These are phyloP conservation scores for Varanus salvator DNA, from an alignment of 2,113 vertebrate species.

Conservation along the genomic window DNA sequence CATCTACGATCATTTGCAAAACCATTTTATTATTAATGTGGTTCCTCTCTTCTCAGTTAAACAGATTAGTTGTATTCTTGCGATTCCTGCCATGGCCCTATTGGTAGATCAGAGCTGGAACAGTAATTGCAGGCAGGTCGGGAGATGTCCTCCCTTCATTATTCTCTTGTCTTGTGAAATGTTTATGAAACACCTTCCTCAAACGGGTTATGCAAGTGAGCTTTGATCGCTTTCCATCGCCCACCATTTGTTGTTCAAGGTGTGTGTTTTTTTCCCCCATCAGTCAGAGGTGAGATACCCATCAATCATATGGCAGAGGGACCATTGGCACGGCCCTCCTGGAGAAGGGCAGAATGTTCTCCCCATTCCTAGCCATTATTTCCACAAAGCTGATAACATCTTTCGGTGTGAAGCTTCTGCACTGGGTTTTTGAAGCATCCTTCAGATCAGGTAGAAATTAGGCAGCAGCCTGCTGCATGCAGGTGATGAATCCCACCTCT, in stretches of 20 bases:
- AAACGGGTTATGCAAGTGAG: conserved; percentile 80
- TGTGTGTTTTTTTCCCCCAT: conserved; percentile 46
- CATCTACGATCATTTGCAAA: conserved; percentile 78
- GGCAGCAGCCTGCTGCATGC: background rate
- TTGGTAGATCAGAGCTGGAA: conserved; percentile 77
- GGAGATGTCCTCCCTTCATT: conserved; percentile 82
- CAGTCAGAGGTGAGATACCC: conserved; percentile 60
- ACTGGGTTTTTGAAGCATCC: background rate
- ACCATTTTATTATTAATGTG: conserved; percentile 51
- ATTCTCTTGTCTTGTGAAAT: conserved; percentile 84
- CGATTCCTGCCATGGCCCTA: conserved; percentile 61
- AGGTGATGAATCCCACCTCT: background rate
- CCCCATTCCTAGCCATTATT: background rate
- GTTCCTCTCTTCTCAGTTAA: too few species aligned
- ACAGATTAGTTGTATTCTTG: background rate
- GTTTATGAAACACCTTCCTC: conserved; percentile 87
- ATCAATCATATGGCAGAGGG: conserved; percentile 28
- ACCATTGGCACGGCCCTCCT: background rate
- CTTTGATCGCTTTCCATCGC: conserved; percentile 82
- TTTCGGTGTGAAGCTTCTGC: background rate
- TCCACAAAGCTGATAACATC: background rate
- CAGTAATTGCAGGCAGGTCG: conserved; percentile 86
- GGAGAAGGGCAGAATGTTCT: background rate
- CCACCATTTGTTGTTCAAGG: conserved; percentile 74
- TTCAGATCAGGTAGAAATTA: background rate